Conservation (phyloP, 2,797 vertebrate genomes). For the Cyclopterus lumpus region DNA sequence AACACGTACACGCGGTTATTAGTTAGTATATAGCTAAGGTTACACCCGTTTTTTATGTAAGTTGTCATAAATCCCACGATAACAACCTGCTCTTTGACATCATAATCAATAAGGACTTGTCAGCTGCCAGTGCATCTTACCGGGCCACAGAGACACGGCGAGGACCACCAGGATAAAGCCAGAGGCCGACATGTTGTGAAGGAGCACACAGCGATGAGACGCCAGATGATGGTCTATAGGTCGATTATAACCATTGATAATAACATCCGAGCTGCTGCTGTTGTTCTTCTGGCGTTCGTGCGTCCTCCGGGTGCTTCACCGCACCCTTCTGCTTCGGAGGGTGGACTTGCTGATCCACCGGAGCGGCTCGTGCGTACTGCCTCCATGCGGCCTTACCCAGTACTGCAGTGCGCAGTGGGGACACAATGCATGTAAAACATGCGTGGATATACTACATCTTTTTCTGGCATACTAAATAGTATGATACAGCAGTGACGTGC, state of each 20-base stretch:
- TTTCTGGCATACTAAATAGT: too few relatives aligned
- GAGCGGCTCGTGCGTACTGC: neutral
- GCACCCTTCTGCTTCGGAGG: neutral
- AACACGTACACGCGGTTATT: neutral
- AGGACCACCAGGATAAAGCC: constrained; percentile 40
- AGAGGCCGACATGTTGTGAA: constrained; percentile 42
- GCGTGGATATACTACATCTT: too few relatives aligned
- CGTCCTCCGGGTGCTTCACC: neutral
- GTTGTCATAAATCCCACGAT: neutral
- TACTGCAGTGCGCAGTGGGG: neutral
- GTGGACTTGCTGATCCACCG: neutral
- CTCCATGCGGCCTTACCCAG: neutral
- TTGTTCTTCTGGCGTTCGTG: neutral
- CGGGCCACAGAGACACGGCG: constrained; percentile 46
- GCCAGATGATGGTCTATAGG: neutral
- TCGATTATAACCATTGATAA: neutral
- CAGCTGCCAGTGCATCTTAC: constrained; percentile 54
- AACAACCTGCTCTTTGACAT: neutral
- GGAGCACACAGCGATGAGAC: neutral
- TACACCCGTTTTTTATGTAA: neutral
- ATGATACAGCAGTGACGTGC: too few relatives aligned
- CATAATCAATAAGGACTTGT: constrained; percentile 11
- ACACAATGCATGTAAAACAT: neutral
- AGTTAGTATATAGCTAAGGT: rapidly evolving
- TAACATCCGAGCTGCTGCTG: neutral